Conservation (phyloP, 2,113 vertebrate species). For the Tiliqua scincoides region DNA sequence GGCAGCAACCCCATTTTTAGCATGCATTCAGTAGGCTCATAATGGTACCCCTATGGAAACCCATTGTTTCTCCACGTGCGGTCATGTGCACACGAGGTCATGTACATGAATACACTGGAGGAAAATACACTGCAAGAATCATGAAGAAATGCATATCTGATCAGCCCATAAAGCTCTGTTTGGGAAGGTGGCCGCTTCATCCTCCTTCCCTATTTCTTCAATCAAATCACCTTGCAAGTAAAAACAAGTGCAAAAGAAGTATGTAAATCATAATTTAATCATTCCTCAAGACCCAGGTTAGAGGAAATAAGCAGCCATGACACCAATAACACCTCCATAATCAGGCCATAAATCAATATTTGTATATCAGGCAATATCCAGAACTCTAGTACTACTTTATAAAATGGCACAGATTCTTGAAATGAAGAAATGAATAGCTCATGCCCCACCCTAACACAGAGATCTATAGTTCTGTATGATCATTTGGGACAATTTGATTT, state of each 20-base stretch:
- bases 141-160: not conserved
- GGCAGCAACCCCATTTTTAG: not conserved
- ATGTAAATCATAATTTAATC: slow-evolving; percentile 15
- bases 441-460: not conserved
- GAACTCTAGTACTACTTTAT: not conserved
- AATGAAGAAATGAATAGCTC: not conserved
- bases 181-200: not conserved
- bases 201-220: slow-evolving; percentile 1
- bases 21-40: not conserved
- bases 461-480: not conserved
- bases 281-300: slow-evolving; percentile 8
- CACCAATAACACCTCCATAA: slow-evolving; percentile 13
- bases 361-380: not conserved
- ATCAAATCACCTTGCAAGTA: not conserved
- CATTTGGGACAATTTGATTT: not conserved
- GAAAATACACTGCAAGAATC: not conserved
- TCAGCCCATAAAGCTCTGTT: not conserved
- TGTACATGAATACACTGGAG: too few species aligned
- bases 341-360: slow-evolving; percentile 22
- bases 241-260: not conserved
- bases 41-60: not conserved
- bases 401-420: not conserved
- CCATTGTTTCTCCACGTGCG: not conserved
- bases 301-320: not conserved
- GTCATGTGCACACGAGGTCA: not conserved